Percentiles rank a stretch among this genome's conserved stretches.
These are phyloP conservation scores for Actias luna DNA, from an alignment of 2,888 invertebrate species.

Conservation along the genomic window DNA sequence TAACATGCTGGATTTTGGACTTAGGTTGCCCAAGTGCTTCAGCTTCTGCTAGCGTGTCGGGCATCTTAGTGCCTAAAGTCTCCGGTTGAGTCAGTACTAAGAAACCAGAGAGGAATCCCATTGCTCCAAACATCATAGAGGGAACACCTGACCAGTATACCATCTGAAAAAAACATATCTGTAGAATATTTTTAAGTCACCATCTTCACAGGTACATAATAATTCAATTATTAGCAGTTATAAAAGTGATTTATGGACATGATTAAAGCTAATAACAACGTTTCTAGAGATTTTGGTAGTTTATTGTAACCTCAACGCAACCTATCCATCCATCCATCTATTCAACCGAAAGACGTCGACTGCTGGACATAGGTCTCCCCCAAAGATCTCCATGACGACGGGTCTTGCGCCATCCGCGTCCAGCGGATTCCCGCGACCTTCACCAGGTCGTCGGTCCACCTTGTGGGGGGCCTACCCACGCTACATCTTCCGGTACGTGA, in stretches of 20 bases:
- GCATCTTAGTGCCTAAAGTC: slow-evolving; percentile 81
- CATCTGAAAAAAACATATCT: slow-evolving; percentile 36
- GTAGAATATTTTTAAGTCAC: background rate
- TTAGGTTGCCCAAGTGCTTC: slow-evolving; percentile 56
- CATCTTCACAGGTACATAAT: background rate
- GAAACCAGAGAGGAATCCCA: slow-evolving; percentile 77
- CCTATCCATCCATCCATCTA: too few species aligned
- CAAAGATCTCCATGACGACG: too few species aligned
- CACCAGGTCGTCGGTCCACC: too few species aligned
- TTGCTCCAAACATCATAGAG: slow-evolving; percentile 77
- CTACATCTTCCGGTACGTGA: too few species aligned
- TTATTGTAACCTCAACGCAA: background rate
- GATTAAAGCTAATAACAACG: too few species aligned
- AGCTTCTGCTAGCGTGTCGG: slow-evolving; percentile 83
- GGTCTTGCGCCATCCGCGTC: too few species aligned
- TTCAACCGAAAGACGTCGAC: too few species aligned
- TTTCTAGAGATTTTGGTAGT: too few species aligned
- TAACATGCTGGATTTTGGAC: slow-evolving; percentile 25
- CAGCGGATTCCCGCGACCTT: too few species aligned
- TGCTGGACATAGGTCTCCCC: too few species aligned
- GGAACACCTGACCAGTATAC: slow-evolving; percentile 69
- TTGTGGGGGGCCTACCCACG: too few species aligned
- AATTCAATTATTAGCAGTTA: background rate
- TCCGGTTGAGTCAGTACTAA: slow-evolving; percentile 83
- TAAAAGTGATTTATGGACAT: background rate